phyloP scores from a whole-genome alignment of 2,888 invertebrate species.

The Archips xylosteana region DNA sequence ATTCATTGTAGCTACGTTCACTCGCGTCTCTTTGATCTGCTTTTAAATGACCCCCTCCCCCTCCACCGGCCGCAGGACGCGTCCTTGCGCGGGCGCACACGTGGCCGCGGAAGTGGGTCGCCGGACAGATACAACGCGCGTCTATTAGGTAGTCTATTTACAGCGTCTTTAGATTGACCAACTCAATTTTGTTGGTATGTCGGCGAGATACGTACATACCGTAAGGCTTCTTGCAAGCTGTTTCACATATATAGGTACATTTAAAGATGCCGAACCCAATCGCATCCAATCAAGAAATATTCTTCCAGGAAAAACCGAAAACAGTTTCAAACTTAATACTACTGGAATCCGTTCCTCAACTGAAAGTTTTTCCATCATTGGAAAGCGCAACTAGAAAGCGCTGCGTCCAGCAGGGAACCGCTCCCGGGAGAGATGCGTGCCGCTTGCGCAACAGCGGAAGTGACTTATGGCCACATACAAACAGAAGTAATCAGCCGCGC shows the following conservation, averaged over 20 bases:
- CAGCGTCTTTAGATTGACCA: not conserved
- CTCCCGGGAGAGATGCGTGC: not conserved
- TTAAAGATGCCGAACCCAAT: too few relatives aligned
- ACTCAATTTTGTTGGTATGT: not conserved
- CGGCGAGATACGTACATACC: too few relatives aligned
- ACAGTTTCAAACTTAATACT: too few relatives aligned
- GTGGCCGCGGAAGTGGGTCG: slow-evolving; percentile 11
- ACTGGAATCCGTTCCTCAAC: too few relatives aligned
- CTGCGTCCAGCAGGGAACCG: not conserved
- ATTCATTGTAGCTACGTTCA: slow-evolving; percentile 25
- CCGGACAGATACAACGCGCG: slow-evolving; percentile 5
- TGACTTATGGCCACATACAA: not conserved
- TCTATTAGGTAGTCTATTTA: slow-evolving; percentile 11
- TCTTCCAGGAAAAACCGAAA: too few relatives aligned
- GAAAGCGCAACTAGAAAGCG: not conserved
- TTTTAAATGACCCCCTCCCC: not conserved
- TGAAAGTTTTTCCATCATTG: not conserved
- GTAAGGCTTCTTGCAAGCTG: too few relatives aligned
- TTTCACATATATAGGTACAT: too few relatives aligned
- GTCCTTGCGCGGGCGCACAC: slow-evolving; percentile 20
- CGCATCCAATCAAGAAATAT: too few relatives aligned
- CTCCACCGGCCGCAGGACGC: not conserved
- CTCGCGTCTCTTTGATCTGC: slow-evolving; percentile 6
- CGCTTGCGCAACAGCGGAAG: slow-evolving; percentile 9
- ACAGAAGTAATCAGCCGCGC: slow-evolving; percentile 6